Conservation (phyloP, 1,140 invertebrate species). For the Gyrodactylus bullatarudis region DNA sequence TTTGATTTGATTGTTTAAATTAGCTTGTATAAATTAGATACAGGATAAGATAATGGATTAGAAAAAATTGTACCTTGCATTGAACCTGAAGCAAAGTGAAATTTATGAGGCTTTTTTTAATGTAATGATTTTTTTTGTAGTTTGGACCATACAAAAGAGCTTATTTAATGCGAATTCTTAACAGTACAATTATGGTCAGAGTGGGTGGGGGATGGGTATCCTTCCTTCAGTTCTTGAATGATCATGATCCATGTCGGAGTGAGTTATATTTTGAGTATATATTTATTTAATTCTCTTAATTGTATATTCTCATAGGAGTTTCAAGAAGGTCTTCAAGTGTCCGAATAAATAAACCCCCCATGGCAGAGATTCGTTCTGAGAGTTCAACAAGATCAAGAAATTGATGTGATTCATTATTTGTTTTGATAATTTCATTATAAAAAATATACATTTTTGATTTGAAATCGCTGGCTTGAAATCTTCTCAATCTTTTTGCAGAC, state of each 20-base stretch:
- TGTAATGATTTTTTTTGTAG: too few relatives aligned
- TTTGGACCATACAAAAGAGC: slow-evolving; percentile 90
- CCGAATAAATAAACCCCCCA: not conserved
- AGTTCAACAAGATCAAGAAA: not conserved
- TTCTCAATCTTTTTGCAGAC: too few relatives aligned
- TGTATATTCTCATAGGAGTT: not conserved
- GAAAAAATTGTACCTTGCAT: too few relatives aligned
- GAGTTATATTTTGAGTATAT: slow-evolving; percentile 6
- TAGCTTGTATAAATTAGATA: too few relatives aligned
- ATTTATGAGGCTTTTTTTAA: too few relatives aligned
- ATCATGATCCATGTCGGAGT: slow-evolving; percentile 42
- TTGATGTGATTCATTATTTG: too few relatives aligned
- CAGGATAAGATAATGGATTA: too few relatives aligned
- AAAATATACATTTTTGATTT: too few relatives aligned
- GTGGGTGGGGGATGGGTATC: slow-evolving; percentile 68
- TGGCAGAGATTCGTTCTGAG: not conserved
- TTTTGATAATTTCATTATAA: too few relatives aligned
- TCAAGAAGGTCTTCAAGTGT: not conserved
- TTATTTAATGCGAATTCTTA: slow-evolving; percentile 40
- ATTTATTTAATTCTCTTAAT: not conserved
- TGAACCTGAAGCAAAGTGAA: too few relatives aligned
- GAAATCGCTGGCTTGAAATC: too few relatives aligned
- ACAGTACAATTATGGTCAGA: slow-evolving; percentile 44
- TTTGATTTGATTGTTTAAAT: too few relatives aligned
- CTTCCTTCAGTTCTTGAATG: slow-evolving; percentile 49